Evolutionary conservation across 2,888 invertebrate species (phyloP).

Genomic region (Scotopteryx bipunctaria): DNA sequence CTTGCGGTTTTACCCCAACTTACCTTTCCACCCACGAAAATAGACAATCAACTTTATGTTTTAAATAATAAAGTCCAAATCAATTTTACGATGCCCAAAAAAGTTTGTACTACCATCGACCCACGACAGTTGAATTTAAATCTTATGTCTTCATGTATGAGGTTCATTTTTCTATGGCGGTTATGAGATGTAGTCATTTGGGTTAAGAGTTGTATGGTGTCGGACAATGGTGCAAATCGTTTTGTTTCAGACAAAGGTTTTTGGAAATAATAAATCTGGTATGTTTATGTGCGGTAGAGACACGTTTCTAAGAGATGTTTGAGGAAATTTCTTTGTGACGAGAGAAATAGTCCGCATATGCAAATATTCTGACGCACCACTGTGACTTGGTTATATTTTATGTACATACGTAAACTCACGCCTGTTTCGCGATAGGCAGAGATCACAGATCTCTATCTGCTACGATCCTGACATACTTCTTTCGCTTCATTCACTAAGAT

Average conservation of each 20-base stretch:
- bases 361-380: no score
- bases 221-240: slow-evolving; percentile 55
- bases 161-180: slow-evolving; percentile 19
- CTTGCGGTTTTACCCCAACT: slow-evolving; percentile 41
- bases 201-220: slow-evolving; percentile 47
- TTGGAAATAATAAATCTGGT: slow-evolving; percentile 31
- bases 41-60: slow-evolving; percentile 24
- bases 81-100: slow-evolving; percentile 14
- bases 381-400: no score
- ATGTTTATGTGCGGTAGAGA: slow-evolving; percentile 29
- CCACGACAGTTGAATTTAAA: slow-evolving; percentile 9
- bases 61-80: slow-evolving; percentile 19
- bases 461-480: no score
- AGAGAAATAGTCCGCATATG: no score
- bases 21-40: slow-evolving; percentile 1
- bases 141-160: slow-evolving; percentile 26
- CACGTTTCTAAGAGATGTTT: slow-evolving; percentile 15
- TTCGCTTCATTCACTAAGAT: no score
- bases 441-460: no score
- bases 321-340: slow-evolving; percentile 1
- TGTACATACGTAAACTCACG: no score
- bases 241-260: slow-evolving; percentile 37
- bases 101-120: neutral
- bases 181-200: slow-evolving; percentile 42
- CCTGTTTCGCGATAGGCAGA: no score